phyloP scores from a whole-genome alignment of 37 sponge, comb jelly and placozoan species.

The Aplysina aerophoba region DNA sequence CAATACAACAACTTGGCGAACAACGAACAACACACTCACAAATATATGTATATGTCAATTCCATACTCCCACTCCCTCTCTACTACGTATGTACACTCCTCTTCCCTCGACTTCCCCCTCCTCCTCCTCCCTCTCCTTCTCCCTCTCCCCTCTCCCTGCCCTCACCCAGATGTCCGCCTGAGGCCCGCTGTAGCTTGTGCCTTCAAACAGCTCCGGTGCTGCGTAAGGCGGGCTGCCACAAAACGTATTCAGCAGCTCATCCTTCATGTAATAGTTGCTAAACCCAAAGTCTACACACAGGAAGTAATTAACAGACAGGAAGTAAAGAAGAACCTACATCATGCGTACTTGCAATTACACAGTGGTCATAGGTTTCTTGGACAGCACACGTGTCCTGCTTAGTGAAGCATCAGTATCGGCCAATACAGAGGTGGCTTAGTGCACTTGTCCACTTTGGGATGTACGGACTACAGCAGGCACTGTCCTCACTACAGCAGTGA shows the following conservation, averaged over 20 bases:
- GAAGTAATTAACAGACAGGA: background rate
- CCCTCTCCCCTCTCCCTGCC: too few relatives aligned
- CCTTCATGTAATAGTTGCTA: slow-evolving; percentile 84
- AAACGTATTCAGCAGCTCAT: slow-evolving; percentile 90
- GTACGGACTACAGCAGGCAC: too few relatives aligned
- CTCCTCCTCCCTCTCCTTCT: too few relatives aligned
- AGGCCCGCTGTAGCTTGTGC: slow-evolving; percentile 67
- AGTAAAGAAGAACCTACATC: background rate
- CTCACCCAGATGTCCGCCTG: too few relatives aligned
- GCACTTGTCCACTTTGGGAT: too few relatives aligned
- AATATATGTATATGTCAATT: background rate
- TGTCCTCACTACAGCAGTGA: too few relatives aligned
- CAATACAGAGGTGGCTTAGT: too few relatives aligned
- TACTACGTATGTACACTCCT: too few relatives aligned
- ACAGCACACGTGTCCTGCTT: too few relatives aligned
- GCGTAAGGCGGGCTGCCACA: slow-evolving; percentile 99
- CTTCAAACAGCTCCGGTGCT: slow-evolving; percentile 97
- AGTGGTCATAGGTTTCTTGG: too few relatives aligned
- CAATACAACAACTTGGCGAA: background rate
- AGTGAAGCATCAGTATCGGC: too few relatives aligned
- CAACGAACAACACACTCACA: slow-evolving; percentile 18
- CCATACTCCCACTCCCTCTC: background rate
- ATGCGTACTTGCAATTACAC: background rate
- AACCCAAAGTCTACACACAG: slow-evolving; percentile 90
- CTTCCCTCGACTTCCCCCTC: too few relatives aligned